Evolutionary conservation across 2,797 vertebrate species (phyloP), one percentile per base, ranked within the genome.

Genomic region (Limnodromus scolopaceus): DNA sequence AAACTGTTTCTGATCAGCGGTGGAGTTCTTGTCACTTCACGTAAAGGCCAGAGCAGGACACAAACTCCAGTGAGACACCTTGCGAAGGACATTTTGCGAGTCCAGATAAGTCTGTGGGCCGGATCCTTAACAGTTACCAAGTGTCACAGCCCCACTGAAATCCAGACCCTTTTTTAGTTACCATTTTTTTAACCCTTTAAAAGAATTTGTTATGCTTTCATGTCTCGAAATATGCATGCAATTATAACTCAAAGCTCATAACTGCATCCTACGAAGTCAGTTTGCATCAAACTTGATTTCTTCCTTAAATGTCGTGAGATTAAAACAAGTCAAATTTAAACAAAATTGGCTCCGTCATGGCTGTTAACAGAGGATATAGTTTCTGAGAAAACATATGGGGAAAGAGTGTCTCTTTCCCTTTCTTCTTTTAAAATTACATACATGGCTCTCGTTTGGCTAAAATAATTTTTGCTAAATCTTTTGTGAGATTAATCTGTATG

Each of bases 251-350:
- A 82, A 4, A 93, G 45, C n/a, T 92, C 69, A 7, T 74, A 71
- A 61, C 27, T 82, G 38, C n/a, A 38, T 83, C 48, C 24, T 93
- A 27, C 41, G 46, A 82, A 92, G 70, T 61, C 71, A 92, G 36
- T 83, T 91, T 96, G n/a, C 39, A 78, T 93, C 79, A 83, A 76
- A 66, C 41, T 55, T 89, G 61, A 81, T 91, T 92, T 93, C 24
- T 88, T 97, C 75, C 63, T 39, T 92, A 63, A 90, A 75, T 82
- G 66, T 77, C 88, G 13, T 89, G 61, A 88, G 75, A 92, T 78
- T 81, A 84, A 96, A 96, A 46, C 32, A 92, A 91, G 82, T 75
- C 36, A 80, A 84, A 55, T 89, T 93, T 86, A 84, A 96, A 93
- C 60, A 87, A 91, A 93, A 76, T 89, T 93, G 84, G n/a, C 92